Conservation (phyloP, 2,113 vertebrate genomes). For the Balaenoptera acutorostrata region DNA sequence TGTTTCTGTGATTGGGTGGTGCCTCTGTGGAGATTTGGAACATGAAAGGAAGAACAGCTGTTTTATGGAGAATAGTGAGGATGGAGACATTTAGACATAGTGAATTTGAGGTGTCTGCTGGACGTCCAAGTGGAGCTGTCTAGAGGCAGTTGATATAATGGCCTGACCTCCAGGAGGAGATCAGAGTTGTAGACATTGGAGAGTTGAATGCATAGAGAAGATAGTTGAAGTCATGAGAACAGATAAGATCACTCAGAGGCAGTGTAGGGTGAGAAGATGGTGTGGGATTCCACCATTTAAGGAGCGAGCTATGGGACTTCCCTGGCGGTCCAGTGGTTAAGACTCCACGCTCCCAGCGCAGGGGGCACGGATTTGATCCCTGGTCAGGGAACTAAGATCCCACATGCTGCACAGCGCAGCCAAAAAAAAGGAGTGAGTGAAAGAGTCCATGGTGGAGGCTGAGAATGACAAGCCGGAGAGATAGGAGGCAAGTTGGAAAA, state of each 20-base stretch:
- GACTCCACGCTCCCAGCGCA: neutral
- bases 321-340: neutral
- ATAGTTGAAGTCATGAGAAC: neutral
- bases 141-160: neutral
- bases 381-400: neutral
- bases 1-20: neutral
- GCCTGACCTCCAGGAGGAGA: neutral
- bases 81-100: neutral
- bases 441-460: neutral
- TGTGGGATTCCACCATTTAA: neutral
- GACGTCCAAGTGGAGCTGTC: neutral
- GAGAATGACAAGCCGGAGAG: neutral
- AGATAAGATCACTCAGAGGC: neutral
- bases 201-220: neutral
- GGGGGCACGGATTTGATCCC: neutral
- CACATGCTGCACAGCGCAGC: neutral
- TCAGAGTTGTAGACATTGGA: neutral
- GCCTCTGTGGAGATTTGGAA: neutral
- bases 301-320: neutral
- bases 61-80: neutral
- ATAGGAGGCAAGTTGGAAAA: neutral
- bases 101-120: neutral
- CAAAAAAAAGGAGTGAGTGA: neutral
- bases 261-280: neutral
- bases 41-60: neutral